Evolutionary conservation across 2,888 invertebrate genomes (phyloP).

Genomic region (Watsonalla cultraria): DNA sequence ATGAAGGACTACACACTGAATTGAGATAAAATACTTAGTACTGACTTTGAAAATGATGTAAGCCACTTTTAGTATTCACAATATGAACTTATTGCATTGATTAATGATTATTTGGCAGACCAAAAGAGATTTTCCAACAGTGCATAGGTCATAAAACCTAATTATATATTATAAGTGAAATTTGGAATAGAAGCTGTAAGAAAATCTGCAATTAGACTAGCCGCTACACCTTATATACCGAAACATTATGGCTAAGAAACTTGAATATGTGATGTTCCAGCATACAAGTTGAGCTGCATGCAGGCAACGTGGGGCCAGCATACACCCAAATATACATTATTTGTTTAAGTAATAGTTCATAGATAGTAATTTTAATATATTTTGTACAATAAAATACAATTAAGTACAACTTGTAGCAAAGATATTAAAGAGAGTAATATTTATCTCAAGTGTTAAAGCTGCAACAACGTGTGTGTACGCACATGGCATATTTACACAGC

Average conservation of each 20-base stretch:
- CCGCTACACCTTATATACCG: slow-evolving; percentile 76
- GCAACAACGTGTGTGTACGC: slow-evolving; percentile 77
- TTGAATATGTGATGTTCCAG: slow-evolving; percentile 74
- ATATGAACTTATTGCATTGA: slow-evolving; percentile 75
- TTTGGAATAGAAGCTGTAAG: slow-evolving; percentile 78
- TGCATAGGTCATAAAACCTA: slow-evolving; percentile 74
- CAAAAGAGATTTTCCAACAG: slow-evolving; percentile 80
- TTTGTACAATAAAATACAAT: slow-evolving; percentile 84
- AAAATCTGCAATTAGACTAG: slow-evolving; percentile 78
- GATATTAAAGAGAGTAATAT: slow-evolving; percentile 81
- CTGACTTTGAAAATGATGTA: slow-evolving; percentile 75
- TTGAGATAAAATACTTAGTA: slow-evolving; percentile 77
- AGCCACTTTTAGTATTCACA: slow-evolving; percentile 78
- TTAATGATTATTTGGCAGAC: slow-evolving; percentile 75
- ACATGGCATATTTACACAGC: slow-evolving; percentile 77
- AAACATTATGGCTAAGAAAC: slow-evolving; percentile 75
- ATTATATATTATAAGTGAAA: slow-evolving; percentile 71
- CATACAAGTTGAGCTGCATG: slow-evolving; percentile 76
- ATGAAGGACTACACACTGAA: slow-evolving; percentile 78
- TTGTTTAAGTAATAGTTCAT: slow-evolving; percentile 72
- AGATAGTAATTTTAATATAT: slow-evolving; percentile 81
- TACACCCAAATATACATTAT: slow-evolving; percentile 75
- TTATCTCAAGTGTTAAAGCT: slow-evolving; percentile 77
- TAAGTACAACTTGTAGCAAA: slow-evolving; percentile 85
- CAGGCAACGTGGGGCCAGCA: slow-evolving; percentile 74